Base-by-base conservation (phyloP, 2,113 vertebrate genomes). In the Puntigrus tetrazona region DNA sequence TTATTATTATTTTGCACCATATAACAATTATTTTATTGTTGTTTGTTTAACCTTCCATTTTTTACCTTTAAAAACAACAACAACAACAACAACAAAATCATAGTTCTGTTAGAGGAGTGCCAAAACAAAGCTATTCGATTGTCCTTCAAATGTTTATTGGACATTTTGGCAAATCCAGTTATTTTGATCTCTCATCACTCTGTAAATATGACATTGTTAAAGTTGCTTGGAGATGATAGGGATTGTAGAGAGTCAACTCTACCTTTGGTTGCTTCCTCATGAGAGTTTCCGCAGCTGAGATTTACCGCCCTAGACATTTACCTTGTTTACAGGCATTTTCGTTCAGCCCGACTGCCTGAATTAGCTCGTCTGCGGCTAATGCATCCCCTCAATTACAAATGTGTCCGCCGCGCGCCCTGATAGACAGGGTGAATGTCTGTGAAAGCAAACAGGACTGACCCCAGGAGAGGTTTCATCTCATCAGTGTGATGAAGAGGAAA, bases 401-500 rank as follows among this genome's bases (percentile, higher is more conserved):
- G 76, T 78, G 76, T 41, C 11, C 47, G 57, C 47, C 31, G 0
- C 57, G 50, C 59, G 22, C 29, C 22, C 3, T 38, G 63, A 82
- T 81, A 43, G 78, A 70, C 36, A 22, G 25, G 41, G 84, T 82
- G 69, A 50, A 86, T 84, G 34, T 31, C 45, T 7, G 20, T 57
- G 36, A 78, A 43, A 31, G 16, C 14, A 73, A 74, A 41, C 78
- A 52, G 59, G 7, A 7, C 52, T 82, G 50, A 73, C 34, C 36
- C 61, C 18, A 75, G 78, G 65, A 70, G 75, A 65, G 57, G 77
- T 89, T 77, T 73, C 6, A 73, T 73, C 69, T 25, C 82, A 84
- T 87, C 85, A 69, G 59, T 59, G 34, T 84, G 65, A 59, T 76
- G 59, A 84, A 70, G 89, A 91, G 90, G 91, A 88, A 90, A 88